Evolutionary conservation across 1,140 invertebrate species (phyloP), one percentile per base, ranked within the genome.

Genomic region (Tetranychus cinnabarinus): DNA sequence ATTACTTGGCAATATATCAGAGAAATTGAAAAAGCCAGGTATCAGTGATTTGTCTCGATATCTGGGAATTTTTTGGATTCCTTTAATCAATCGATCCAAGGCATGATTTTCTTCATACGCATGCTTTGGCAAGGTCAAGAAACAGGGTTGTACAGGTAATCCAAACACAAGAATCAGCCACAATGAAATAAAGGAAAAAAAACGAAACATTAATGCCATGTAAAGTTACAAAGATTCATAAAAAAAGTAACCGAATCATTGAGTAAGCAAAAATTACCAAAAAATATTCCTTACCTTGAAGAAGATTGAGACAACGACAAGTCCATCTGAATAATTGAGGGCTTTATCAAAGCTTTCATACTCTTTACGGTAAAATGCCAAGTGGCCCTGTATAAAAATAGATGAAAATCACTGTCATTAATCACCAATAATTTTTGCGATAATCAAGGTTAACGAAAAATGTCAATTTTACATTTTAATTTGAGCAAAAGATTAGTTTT

Each of bases 291-390:
- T 52, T 56, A 56, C 55, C 72, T 72, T 72, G 60, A 83, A 82
- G 23, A 86, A 72, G 47, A 84, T 77, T 3, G 75, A 81, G 2
- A 86, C 66, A 2, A 86, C 84, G 2, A 79, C 78, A 33, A 86
- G 67, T 23, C 83, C 83, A 65, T 81, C 75, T 34, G 73, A 65
- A 54, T 80, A 68, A 7, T 35, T 37, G 8, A 39, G 3, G 15
- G 33, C 33, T 3, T 36, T 7, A 13, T 56, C 55, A 56, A 56
- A 56, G 36, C 2, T 56, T 56, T 23, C 34, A 36, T 56, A 56
- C 12, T 56, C 33, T 10, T 23, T 8, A 3, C 36, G 15, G 23
- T 56, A 56, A 8, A 56, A 36, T 36, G 36, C 55, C 12, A 56
- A 1, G 10, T 56, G 55, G 31, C 13, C 23, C 55, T 56, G 48